Base-by-base conservation (phyloP, 2,797 vertebrate genomes). In the Coranthus polyacanthus region DNA sequence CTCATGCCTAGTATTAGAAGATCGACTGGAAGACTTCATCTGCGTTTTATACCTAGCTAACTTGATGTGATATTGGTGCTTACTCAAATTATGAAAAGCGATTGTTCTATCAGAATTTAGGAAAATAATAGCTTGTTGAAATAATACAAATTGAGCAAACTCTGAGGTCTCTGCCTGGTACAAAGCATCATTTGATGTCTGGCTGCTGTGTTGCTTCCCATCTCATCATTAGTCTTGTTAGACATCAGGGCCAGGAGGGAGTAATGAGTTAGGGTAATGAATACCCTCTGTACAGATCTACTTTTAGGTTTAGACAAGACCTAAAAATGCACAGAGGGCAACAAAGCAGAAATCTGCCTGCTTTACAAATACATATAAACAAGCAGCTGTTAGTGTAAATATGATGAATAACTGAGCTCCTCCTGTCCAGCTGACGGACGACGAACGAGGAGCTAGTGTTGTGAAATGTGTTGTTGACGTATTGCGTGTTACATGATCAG, bases 401-500 rank as follows among this genome's bases (percentile, higher is more conserved):
- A 10, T 29, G 20, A 49, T 56, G 18, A 54, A 6, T 11, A n/a
- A n/a, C n/a, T n/a, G 9, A 12, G 56, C 41, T 32, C 18, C 12
- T 76, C 45, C 54, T 51, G 22, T 58, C 11, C 39, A 8, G 18
- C 26, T 16, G 29, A 53, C 42, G 50, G 45, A 16, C 42, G 9
- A n/a, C 71, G 67, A 81, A 61, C 71, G 55, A 63, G 44, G 68
- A 75, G 68, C 68, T 16, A 22, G 55, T 54, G 81, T 88, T 85
- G 82, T 58, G 83, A 89, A 90, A 88, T 79, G 43, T 62, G 65
- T 69, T 82, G 78, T 73, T 75, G 65, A 84, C 69, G 37, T 68
- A 67, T 38, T 39, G 47, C 13, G 57, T 82, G 87, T 85, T 85
- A 85, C 66, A 62, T 74, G 88, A 89, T 85, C 85, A 77, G 79